Conservation (phyloP, 2,888 invertebrate genomes). For the Mimachlamys varia region DNA sequence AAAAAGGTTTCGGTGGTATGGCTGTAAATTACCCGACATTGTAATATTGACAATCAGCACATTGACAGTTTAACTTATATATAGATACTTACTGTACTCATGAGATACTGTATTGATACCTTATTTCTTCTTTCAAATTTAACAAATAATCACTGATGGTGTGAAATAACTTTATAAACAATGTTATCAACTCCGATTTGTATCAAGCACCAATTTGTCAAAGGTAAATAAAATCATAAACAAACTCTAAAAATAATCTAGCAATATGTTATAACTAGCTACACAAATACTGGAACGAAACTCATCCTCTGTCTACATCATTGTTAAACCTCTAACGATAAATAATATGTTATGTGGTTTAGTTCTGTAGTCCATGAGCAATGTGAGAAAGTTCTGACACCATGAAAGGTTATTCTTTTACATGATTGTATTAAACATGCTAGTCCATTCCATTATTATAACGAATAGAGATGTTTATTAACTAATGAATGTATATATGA, state of each 20-base stretch:
- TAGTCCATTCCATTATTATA: not conserved
- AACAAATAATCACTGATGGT: too few species aligned
- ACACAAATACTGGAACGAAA: not conserved
- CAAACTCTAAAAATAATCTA: not conserved
- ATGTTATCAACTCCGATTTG: not conserved
- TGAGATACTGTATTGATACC: too few species aligned
- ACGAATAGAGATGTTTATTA: not conserved
- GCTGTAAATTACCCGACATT: too few species aligned
- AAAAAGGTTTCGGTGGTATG: too few species aligned
- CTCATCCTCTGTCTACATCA: not conserved
- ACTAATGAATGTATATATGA: not conserved
- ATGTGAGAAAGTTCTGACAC: not conserved
- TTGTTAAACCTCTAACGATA: not conserved
- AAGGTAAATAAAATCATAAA: not conserved
- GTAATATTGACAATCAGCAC: too few species aligned
- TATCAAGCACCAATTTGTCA: not conserved
- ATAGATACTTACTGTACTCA: too few species aligned
- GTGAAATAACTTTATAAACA: too few species aligned
- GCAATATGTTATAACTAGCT: not conserved
- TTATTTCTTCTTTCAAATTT: too few species aligned
- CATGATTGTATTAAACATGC: not conserved
- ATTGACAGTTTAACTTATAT: too few species aligned
- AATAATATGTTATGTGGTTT: not conserved
- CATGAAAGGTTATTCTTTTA: not conserved
- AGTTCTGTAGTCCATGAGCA: not conserved